phyloP scores from a whole-genome alignment of 2,888 invertebrate genomes.

The Heliconius erato region DNA sequence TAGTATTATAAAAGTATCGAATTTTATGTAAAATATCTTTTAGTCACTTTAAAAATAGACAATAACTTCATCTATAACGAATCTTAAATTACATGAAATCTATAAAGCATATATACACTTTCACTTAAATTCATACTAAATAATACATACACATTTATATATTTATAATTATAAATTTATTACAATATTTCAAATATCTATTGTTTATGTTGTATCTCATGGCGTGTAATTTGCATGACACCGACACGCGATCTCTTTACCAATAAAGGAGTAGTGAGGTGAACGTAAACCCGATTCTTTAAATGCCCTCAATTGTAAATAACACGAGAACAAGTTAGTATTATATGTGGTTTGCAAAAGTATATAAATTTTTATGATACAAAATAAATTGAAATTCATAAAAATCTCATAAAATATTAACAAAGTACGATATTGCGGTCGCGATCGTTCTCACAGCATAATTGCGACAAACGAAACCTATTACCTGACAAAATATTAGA shows the following conservation, averaged over 20 bases:
- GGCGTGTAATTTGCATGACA: slow-evolving; percentile 61
- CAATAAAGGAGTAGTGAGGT: slow-evolving; percentile 71
- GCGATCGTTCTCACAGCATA: neutral
- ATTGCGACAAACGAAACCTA: neutral
- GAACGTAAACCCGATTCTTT: slow-evolving; percentile 76
- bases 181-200: neutral
- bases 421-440: neutral
- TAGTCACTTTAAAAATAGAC: no score
- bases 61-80: neutral
- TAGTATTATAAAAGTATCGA: neutral
- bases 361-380: slow-evolving; percentile 14
- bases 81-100: neutral
- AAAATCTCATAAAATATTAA: slow-evolving; percentile 23
- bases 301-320: slow-evolving; percentile 62
- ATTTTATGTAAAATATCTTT: neutral
- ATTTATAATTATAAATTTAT: neutral
- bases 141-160: neutral
- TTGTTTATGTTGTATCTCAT: slow-evolving; percentile 27
- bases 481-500: neutral
- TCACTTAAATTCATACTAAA: no score
- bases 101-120: neutral
- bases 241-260: slow-evolving; percentile 70
- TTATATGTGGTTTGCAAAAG: slow-evolving; percentile 34
- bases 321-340: slow-evolving; percentile 26
- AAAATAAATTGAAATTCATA: slow-evolving; percentile 14